Evolutionary conservation across 2,888 invertebrate genomes (phyloP), one percentile per base, ranked within the genome.

Genomic region (Ornithoptera priamus): DNA sequence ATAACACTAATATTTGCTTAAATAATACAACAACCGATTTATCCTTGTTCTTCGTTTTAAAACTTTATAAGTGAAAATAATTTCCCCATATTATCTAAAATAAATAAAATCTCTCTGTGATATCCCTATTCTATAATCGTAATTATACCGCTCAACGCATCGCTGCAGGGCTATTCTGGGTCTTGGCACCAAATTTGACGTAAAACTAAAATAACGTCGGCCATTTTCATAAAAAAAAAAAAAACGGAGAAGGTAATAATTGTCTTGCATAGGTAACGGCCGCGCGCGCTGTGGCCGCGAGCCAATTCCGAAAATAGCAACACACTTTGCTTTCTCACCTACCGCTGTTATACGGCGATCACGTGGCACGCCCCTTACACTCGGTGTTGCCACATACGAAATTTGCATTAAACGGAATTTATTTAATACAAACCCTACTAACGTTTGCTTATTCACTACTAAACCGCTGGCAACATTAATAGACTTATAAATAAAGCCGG

Each of bases 261-360:
- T 75, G 75, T 84, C 86, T 85, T 81, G 85, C 89, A 88, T 87
- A 85, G 87, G 84, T 86, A 86, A 83, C 81, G 76, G 76, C 72
- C 53, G 78, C 74, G 79, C 76, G 77, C 77, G 80, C 81, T 72
- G 78, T 90, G 90, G 91, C 86, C 74, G 69, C 67, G 71, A 77
- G 90, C 91, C 91, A 91, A 87, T 64, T 83, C 81, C 82, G 73
- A 80, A 89, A 90, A 89, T 90, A 89, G 87, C 79, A 71, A 76
- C 78, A 71, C 78, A 79, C 80, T 77, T 75, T 78, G 86, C 84
- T 85, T 83, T 85, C 84, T 82, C 88, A 88, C 88, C 88, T 88
- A 83, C 83, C 79, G 46, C 66, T 66, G 80, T 79, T 75, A 78
- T 81, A 86, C 83, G 85, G 85, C 85, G 87, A 83, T 89, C 89